Base-by-base conservation (phyloP, 2,888 invertebrate genomes). In the Ochropleura plecta region DNA sequence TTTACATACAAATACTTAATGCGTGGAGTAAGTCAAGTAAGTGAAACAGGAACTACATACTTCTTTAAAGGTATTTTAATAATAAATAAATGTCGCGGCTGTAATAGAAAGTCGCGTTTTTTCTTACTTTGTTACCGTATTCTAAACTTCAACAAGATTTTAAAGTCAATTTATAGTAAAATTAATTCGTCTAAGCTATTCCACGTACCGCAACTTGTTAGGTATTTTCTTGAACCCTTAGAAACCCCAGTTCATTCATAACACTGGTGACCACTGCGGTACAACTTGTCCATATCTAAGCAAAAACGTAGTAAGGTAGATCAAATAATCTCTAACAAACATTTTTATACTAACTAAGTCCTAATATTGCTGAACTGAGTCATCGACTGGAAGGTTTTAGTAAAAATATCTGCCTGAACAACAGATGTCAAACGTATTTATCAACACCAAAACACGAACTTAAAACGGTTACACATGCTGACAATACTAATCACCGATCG, bases 381-480 rank as follows among this genome's bases (percentile, higher is more conserved):
- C 62, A 70, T 20, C 59, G 16, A 63, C 57, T 55, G 57, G 62
- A 20, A 44, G 51, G 5, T 46, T 60, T 40, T 44, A 4, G 46
- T 53, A 65, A 53, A 53, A 20, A 20, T 30, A 30, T 30, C 30
- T 30, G 51, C 49, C 55, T 57, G 6, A 72, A 70, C 9, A 42
- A 68, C 53, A 48, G 46, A 69, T 72, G 49, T 67, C 40, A 30
- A 59, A 63, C 30, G 67, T 46, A 63, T 70, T 48, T 51, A 67
- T 84, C 82, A 82, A 76, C 82, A 82, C 85, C 82, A 84, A 75
- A 71, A 71, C 81, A 81, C 75, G 64, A 57, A 30, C 42, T 30
- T 20, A 9, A 80, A 60, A 53, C 30, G 20, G 48, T 62, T 49
- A 44, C 48, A 76, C 55, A 80, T 20, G 18, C 18, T 20, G 55